Base-by-base conservation (phyloP, 2,113 vertebrate species). In the Thymallus thymallus region DNA sequence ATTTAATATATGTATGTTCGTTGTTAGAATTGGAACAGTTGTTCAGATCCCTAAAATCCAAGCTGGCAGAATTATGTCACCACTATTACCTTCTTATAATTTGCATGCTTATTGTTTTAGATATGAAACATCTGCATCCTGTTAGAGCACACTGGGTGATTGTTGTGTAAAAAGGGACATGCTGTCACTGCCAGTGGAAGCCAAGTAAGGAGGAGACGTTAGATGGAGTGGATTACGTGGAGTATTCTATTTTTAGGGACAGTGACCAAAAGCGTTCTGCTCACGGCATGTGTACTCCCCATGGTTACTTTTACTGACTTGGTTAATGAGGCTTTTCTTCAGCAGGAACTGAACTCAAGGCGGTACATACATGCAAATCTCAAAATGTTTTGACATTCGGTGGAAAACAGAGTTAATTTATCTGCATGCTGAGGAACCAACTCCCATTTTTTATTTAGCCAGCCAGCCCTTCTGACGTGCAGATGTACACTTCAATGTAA, bases 91-190 rank as follows among this genome's bases (percentile, higher is more conserved):
- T 74, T 68, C 35, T 73, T 84, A 82, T 86, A 77, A 81, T 81
- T 82, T 79, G 86, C 41, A 76, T 80, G 79, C 83, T 41, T 41
- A 41, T 41, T 41, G 35, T 12, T 89, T 87, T 72, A 71, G 87
- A 90, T 88, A 83, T 82, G 83, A 84, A 86, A 81, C 88, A 83
- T 88, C 84, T 88, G 83, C 75, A 81, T 87, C 85, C 80, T 74
- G 83, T 84, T 82, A 85, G 77, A 83, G 79, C 79, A 82, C 78
- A 80, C 87, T 85, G 82, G 85, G 80, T 75, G 78, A 72, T 80
- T 74, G 77, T 74, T 69, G 77, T 69, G 81, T 72, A 82, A 77
- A 76, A 78, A 84, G 85, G 74, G 84, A 67, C 82, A 87, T 77
- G 84, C 86, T 87, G 85, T 86, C 84, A 86, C 79, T 86, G 85